phyloP scores from a whole-genome alignment of 2,888 invertebrate species.

The Xestoiulus laeticollis region DNA sequence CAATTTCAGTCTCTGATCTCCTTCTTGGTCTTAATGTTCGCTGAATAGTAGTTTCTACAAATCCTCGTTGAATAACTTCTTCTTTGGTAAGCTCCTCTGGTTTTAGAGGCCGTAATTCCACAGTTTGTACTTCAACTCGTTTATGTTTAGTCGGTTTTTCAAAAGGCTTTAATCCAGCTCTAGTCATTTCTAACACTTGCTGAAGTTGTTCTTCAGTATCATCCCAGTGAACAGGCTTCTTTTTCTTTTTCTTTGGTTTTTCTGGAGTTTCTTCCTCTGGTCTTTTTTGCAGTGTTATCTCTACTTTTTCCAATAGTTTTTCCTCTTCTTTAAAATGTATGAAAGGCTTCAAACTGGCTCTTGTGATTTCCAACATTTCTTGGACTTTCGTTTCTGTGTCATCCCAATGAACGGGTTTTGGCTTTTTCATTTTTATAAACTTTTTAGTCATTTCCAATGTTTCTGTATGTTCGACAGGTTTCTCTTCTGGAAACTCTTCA shows the following conservation, averaged over 20 bases:
- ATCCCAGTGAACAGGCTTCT: constrained; percentile 6
- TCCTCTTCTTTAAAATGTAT: constrained; percentile 45
- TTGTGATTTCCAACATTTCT: constrained; percentile 46
- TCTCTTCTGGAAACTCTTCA: constrained; percentile 52
- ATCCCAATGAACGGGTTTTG: constrained; percentile 31
- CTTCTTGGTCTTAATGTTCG: not conserved
- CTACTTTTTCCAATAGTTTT: not conserved
- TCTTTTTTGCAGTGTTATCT: not conserved
- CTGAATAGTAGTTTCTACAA: not conserved
- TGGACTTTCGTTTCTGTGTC: constrained; percentile 41
- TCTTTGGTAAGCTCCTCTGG: not conserved
- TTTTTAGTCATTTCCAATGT: not conserved
- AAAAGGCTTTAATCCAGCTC: constrained; percentile 5
- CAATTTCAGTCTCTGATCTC: constrained; percentile 14
- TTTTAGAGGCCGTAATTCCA: not conserved
- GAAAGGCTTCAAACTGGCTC: not conserved
- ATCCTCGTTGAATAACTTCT: not conserved
- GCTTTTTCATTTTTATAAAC: not conserved
- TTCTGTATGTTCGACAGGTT: constrained; percentile 46
- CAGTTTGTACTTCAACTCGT: not conserved
- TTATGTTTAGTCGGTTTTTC: constrained; percentile 19
- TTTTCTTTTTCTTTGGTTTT: constrained; percentile 38
- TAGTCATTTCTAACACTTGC: not conserved
- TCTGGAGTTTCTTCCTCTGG: not conserved
- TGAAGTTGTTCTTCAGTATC: not conserved